Evolutionary conservation across 2,113 vertebrate species (phyloP).

Genomic region (Pelecanus crispus): DNA sequence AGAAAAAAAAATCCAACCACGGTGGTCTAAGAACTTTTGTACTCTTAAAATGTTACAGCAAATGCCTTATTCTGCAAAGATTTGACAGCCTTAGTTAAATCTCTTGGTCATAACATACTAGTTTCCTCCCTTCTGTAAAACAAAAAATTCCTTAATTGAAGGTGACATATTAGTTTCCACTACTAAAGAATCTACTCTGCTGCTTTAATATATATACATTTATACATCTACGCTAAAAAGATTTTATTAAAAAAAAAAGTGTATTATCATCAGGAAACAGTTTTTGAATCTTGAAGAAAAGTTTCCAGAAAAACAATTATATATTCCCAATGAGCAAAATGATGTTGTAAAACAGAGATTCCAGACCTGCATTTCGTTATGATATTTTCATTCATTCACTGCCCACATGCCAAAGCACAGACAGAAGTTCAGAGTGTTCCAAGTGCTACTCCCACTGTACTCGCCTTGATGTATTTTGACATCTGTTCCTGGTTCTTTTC

Average conservation of each 20-base stretch:
- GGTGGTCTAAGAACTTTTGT: background rate
- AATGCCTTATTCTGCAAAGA: background rate
- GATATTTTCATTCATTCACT: background rate
- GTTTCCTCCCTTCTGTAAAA: background rate
- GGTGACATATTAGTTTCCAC: fast-evolving
- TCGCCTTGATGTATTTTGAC: background rate
- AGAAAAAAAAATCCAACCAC: background rate
- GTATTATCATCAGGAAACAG: background rate
- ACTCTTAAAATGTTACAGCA: background rate
- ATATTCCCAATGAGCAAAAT: background rate
- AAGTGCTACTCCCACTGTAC: background rate
- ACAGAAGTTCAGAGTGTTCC: background rate
- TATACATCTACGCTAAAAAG: background rate
- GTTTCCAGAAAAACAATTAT: background rate
- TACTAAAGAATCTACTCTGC: background rate
- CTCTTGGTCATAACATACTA: background rate
- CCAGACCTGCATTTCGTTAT: background rate
- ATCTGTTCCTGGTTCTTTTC: background rate
- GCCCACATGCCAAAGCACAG: background rate
- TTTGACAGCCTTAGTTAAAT: background rate
- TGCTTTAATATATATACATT: background rate
- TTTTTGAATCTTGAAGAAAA: background rate
- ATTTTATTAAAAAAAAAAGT: background rate
- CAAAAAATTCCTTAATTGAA: background rate
- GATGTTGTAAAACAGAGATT: fast-evolving